Base-by-base conservation (phyloP, 1,140 invertebrate genomes). In the Eumeta japonica region DNA sequence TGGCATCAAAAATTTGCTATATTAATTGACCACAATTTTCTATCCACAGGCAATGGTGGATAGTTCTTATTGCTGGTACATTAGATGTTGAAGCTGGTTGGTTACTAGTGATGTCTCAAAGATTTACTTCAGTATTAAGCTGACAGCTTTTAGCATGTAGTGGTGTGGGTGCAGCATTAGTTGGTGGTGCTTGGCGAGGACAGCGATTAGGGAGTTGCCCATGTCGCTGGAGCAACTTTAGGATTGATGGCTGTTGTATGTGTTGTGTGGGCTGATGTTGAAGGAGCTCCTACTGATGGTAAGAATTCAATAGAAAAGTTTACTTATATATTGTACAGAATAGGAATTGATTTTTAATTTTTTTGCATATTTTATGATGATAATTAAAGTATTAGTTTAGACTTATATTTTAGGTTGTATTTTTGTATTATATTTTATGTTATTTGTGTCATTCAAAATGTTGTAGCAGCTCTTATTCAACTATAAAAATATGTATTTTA, bases 61-160 rank as follows among this genome's bases (percentile, higher is more conserved):
- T 71, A 33, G 32, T 71, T 3, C 35, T 74, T 7, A 55, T 71
- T 36, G 60, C 65, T 1, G 64, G 65, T 39, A 53, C 46, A 12
- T 43, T 77, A 41, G 91, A 94, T 68, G 90, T 93, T 3, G 70
- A 73, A 48, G 68, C 72, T 7, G 63, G 54, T 33, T 76, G 64
- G 55, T 43, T 75, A 31, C 46, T 76, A 17, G 71, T 77, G 0
- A 49, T 67, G 48, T 76, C 71, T 1, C 75, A 77, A 47, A 47
- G 72, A 5, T 75, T 65, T 41, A 77, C 71, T 10, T 76, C 74
- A 10, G 74, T 75, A 10, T 43, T 75, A 16, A 76, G 73, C 62
- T 85, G 86, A 76, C 79, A 93, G 87, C 73, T 93, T 50, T 72
- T 94, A 43, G 88, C 92, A 53, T 93, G 90, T 66, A 89, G 90